Evolutionary conservation across 2,888 invertebrate species (phyloP).

Genomic region (Melipona bicolor): DNA sequence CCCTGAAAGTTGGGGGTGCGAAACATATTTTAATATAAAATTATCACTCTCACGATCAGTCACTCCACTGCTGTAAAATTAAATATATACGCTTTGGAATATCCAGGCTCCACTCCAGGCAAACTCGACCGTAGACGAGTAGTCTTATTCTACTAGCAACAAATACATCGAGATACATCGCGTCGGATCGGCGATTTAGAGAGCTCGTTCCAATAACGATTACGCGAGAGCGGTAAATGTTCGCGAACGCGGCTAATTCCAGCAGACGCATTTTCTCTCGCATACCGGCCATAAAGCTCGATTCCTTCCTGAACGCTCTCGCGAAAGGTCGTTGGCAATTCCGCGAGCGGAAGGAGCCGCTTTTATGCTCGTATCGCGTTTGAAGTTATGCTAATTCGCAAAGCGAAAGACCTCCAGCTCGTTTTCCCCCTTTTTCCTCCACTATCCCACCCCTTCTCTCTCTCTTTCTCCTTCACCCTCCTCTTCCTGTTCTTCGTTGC

Average conservation of each 20-base stretch:
- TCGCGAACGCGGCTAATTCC: constrained; percentile 54
- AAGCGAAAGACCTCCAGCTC: constrained; percentile 52
- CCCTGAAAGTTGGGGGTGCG: too few relatives aligned
- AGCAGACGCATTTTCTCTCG: not conserved
- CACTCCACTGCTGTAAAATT: too few relatives aligned
- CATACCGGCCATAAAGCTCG: constrained; percentile 48
- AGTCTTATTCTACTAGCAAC: too few relatives aligned
- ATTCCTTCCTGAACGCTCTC: constrained; percentile 60
- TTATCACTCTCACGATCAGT: too few relatives aligned
- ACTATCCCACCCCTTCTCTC: not conserved
- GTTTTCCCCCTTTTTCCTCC: constrained; percentile 20
- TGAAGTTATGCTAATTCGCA: constrained; percentile 80
- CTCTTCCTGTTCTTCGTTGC: constrained; percentile 3
- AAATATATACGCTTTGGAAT: too few relatives aligned
- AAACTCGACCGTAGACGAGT: too few relatives aligned
- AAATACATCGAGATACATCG: too few relatives aligned
- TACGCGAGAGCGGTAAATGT: not conserved
- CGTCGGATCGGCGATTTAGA: not conserved
- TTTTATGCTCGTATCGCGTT: constrained; percentile 77
- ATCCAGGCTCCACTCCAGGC: too few relatives aligned
- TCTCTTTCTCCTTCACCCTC: not conserved
- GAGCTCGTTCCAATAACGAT: not conserved
- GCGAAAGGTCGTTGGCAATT: constrained; percentile 65
- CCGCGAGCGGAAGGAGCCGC: constrained; percentile 73
- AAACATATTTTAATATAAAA: too few relatives aligned